These are phyloP conservation scores for Drosophila infuscata DNA, from an alignment of 2,888 invertebrate species.

Conservation along the genomic window DNA sequence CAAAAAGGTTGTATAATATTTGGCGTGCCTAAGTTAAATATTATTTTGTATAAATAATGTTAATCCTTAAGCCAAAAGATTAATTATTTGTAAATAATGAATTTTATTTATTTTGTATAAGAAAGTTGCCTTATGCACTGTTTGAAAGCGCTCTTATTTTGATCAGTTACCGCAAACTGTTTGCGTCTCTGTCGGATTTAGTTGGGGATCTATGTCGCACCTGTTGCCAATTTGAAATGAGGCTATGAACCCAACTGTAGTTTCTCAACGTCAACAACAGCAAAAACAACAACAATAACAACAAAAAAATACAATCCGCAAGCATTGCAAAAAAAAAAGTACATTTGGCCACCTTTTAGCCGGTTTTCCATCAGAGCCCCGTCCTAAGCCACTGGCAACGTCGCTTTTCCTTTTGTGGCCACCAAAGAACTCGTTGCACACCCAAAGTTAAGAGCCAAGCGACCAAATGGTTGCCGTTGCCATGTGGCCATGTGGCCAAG, in stretches of 20 bases:
- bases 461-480: slow-evolving; percentile 63
- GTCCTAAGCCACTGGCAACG: slow-evolving; percentile 42
- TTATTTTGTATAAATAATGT: background rate
- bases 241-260: slow-evolving; percentile 80
- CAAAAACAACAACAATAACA: slow-evolving; percentile 25
- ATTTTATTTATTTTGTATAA: background rate
- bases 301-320: slow-evolving; percentile 29
- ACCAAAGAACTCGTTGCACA: slow-evolving; percentile 79
- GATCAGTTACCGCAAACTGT: slow-evolving; percentile 21
- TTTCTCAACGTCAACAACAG: slow-evolving; percentile 52
- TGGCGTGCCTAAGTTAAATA: background rate
- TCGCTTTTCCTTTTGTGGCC: slow-evolving; percentile 77
- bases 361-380: slow-evolving; percentile 67
- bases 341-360: slow-evolving; percentile 78
- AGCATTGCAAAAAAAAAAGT: slow-evolving; percentile 30
- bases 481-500: slow-evolving; percentile 32
- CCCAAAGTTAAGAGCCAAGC: slow-evolving; percentile 33
- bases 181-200: slow-evolving; percentile 30
- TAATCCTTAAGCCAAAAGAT: background rate
- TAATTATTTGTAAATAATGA: background rate
- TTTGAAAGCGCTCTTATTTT: slow-evolving; percentile 2
- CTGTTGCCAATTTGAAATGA: slow-evolving; percentile 76
- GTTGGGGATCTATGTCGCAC: slow-evolving; percentile 65
- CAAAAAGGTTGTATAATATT: background rate
- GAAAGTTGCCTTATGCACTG: background rate